Conservation (phyloP, 1,140 invertebrate genomes). For the Neelides sp. region DNA sequence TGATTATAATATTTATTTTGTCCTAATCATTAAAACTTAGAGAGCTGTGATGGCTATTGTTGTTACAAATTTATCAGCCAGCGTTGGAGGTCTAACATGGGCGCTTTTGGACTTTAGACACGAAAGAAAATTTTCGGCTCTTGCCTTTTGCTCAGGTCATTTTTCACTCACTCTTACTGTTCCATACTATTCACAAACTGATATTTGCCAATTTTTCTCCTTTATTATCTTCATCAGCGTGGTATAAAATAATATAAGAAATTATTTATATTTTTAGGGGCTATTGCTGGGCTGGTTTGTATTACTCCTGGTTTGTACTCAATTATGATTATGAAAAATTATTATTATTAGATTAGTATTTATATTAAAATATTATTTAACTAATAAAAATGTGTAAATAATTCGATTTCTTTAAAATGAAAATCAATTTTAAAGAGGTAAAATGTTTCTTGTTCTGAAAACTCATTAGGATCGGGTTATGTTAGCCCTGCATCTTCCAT, state of each 20-base stretch:
- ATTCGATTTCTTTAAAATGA: background rate
- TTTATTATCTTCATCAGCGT: too few species aligned
- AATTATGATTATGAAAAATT: too few species aligned
- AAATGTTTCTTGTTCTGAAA: too few species aligned
- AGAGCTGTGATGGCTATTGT: conserved; percentile 22
- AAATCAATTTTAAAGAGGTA: too few species aligned
- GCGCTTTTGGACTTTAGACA: conserved; percentile 24
- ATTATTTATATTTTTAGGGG: background rate
- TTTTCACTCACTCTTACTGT: too few species aligned
- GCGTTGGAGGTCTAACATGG: conserved; percentile 29
- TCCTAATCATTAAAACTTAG: background rate
- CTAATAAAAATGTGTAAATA: too few species aligned
- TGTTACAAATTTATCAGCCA: conserved; percentile 25
- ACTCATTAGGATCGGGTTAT: too few species aligned
- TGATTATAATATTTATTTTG: background rate
- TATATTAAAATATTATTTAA: background rate
- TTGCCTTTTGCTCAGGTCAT: conserved; percentile 25
- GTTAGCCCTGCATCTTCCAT: conserved; percentile 17
- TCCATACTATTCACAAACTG: too few species aligned
- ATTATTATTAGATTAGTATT: too few species aligned
- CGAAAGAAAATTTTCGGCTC: conserved; percentile 25
- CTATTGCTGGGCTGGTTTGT: conserved; percentile 23
- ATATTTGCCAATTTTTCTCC: too few species aligned
- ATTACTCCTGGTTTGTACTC: conserved; percentile 25
- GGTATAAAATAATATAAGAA: background rate